Percentiles rank a stretch among this genome's conserved stretches.
These are phyloP conservation scores for Belgica antarctica DNA, from an alignment of 2,888 invertebrate genomes.

Conservation along the genomic window DNA sequence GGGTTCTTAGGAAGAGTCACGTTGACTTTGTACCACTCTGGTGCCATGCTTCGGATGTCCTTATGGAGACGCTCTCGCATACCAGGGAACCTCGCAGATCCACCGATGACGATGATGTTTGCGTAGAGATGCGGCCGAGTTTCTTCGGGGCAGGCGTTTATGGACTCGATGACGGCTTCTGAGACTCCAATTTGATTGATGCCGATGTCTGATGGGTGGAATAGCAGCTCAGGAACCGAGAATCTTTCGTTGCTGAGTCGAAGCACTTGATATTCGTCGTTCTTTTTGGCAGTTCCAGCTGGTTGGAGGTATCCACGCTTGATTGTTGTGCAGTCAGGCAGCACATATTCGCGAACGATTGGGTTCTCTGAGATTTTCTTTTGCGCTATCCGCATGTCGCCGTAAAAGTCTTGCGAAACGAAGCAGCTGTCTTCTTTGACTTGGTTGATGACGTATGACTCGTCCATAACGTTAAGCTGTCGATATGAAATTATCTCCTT, in stretches of 20 bases:
- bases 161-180: conserved; percentile 78
- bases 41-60: conserved; percentile 76
- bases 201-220: conserved; percentile 92
- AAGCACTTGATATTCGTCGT: conserved; percentile 71
- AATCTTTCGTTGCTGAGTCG: conserved; percentile 91
- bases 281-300: conserved; percentile 48
- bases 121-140: conserved; percentile 73
- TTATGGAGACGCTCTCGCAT: conserved; percentile 74
- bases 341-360: conserved; percentile 83
- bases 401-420: conserved; percentile 79
- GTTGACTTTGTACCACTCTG: conserved; percentile 73
- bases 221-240: conserved; percentile 89
- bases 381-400: conserved; percentile 72
- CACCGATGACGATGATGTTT: conserved; percentile 84
- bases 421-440: conserved; percentile 97
- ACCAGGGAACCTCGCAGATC: conserved; percentile 75
- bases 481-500: conserved; percentile 96
- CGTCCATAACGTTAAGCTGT: conserved; percentile 97
- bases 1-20: conserved; percentile 70
- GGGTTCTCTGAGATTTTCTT: conserved; percentile 63
- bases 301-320: conserved; percentile 66
- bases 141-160: conserved; percentile 71
- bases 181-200: conserved; percentile 88
- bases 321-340: conserved; percentile 93
- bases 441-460: conserved; percentile 97